These are phyloP conservation scores for Gorsachius goisagi DNA, from an alignment of 2,113 vertebrate species.

Conservation along the genomic window DNA sequence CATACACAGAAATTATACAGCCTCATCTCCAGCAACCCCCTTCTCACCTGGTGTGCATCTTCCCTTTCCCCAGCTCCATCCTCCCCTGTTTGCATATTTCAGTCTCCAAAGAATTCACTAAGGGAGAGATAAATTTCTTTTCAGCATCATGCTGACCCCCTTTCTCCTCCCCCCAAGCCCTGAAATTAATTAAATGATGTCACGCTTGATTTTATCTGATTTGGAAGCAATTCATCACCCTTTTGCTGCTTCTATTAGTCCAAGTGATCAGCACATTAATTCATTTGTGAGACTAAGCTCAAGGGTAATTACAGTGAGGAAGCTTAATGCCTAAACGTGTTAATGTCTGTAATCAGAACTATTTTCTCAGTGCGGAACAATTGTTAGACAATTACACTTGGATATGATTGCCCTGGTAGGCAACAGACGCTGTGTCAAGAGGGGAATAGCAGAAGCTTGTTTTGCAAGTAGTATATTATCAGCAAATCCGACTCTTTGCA, in stretches of 20 bases:
- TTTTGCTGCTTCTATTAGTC: constrained; percentile 78
- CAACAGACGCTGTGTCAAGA: constrained; percentile 61
- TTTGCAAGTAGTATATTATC: constrained; percentile 56
- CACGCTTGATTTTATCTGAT: constrained; percentile 89
- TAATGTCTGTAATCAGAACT: constrained; percentile 81
- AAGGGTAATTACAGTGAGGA: constrained; percentile 81
- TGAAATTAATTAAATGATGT: constrained; percentile 90
- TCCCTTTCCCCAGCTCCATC: neutral
- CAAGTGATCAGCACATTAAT: constrained; percentile 78
- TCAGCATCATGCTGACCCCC: neutral
- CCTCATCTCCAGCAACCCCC: neutral
- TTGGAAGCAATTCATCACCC: constrained; percentile 87
- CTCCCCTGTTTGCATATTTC: neutral
- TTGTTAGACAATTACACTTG: constrained; percentile 78
- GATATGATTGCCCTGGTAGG: constrained; percentile 72
- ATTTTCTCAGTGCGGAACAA: constrained; percentile 77
- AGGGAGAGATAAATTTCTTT: constrained; percentile 22
- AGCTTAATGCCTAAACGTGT: constrained; percentile 76
- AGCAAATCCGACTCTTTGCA: constrained; percentile 28
- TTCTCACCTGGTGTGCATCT: neutral
- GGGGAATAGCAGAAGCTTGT: constrained; percentile 59
- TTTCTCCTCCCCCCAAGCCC: constrained; percentile 40
- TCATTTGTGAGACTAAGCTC: constrained; percentile 81
- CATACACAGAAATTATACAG: neutral
- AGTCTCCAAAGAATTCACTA: neutral